Conservation (phyloP, 2,888 invertebrate species). For the Copidosoma aretas region DNA sequence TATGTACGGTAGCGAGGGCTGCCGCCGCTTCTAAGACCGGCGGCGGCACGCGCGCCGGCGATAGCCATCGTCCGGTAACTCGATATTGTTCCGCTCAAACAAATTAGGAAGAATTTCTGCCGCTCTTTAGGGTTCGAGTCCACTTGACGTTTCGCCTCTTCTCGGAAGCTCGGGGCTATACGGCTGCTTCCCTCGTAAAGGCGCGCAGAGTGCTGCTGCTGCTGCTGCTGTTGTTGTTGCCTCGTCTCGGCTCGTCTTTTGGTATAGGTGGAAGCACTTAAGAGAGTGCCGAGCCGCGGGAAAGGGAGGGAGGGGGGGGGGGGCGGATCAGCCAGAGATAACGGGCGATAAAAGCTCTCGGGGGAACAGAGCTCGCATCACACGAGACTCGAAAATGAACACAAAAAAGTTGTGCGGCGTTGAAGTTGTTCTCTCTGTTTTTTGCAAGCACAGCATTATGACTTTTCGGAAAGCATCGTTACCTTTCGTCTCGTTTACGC, state of each 20-base stretch:
- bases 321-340: not conserved
- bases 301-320: too few species aligned
- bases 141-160: slow-evolving; percentile 49
- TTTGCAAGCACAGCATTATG: too few species aligned
- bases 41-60: slow-evolving; percentile 55
- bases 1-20: slow-evolving; percentile 9
- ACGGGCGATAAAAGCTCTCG: not conserved
- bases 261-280: not conserved
- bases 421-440: too few species aligned
- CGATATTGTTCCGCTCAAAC: slow-evolving; percentile 61
- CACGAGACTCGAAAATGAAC: too few species aligned
- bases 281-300: not conserved
- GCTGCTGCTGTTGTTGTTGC: too few species aligned
- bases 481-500: too few species aligned
- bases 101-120: slow-evolving; percentile 58
- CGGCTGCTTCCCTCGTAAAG: slow-evolving; percentile 1
- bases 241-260: not conserved
- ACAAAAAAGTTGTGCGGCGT: too few species aligned
- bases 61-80: slow-evolving; percentile 57
- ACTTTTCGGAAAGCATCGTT: too few species aligned
- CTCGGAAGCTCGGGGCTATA: slow-evolving; percentile 47
- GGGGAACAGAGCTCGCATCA: too few species aligned
- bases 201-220: not conserved
- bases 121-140: slow-evolving; percentile 52
- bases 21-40: not conserved